Conservation (phyloP, 2,797 vertebrate genomes). For the Gymnopithys bicolor region DNA sequence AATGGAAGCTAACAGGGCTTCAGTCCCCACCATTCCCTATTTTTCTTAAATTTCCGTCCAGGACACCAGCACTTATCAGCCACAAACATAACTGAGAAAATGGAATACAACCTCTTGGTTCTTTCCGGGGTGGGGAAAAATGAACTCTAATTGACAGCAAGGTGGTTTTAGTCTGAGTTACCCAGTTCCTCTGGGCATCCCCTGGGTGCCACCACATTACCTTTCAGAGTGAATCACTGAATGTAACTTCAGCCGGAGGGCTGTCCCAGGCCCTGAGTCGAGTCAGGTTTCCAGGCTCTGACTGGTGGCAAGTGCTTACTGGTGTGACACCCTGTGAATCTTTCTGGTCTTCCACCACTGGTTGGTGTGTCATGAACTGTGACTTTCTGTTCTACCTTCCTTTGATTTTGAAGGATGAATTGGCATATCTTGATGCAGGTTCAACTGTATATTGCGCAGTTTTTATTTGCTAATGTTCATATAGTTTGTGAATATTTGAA, state of each 20-base stretch:
- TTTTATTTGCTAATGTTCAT: neutral
- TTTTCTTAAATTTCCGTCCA: neutral
- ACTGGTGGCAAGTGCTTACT: neutral
- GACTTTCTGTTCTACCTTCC: neutral
- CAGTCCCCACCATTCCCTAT: neutral
- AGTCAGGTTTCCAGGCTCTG: neutral
- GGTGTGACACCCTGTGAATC: rapidly evolving
- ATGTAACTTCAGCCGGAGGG: neutral
- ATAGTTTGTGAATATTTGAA: neutral
- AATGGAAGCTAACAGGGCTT: neutral
- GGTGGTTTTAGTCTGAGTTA: neutral
- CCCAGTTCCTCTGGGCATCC: neutral
- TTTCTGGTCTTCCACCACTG: neutral
- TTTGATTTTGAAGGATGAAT: neutral
- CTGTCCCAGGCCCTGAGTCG: neutral
- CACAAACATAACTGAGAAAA: neutral
- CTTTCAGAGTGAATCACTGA: neutral
- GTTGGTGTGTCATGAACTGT: neutral
- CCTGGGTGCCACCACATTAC: neutral
- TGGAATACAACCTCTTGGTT: neutral
- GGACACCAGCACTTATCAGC: neutral
- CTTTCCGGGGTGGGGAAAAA: neutral
- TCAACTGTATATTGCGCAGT: neutral
- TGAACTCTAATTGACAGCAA: neutral
- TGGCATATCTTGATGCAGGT: neutral